Evolutionary conservation across 2,888 invertebrate genomes (phyloP), one percentile per base, ranked within the genome.

Genomic region (Perizoma affinitatum): DNA sequence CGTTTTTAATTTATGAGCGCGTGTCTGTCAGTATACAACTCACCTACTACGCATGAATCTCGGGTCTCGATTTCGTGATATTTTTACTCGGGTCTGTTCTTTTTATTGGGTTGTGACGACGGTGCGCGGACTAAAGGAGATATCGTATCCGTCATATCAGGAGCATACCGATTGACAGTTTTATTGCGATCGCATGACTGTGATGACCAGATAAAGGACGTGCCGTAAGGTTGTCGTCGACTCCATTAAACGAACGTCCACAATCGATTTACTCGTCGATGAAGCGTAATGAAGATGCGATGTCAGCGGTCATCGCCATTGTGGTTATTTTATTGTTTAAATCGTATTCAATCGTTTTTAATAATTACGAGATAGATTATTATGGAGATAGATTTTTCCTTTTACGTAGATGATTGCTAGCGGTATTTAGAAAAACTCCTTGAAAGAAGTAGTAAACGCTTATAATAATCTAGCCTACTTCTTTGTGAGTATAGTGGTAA

Each of bases 1-100:
- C 82, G 84, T 83, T 83, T 88, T 89, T 90, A 89, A 90, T 90
- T 90, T 89, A 90, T 86, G 83, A 86, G 76, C 79, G 77, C 74
- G 78, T 74, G 79, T 80, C 80, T 73, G 79, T 72, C 74, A 78
- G 73, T 75, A 78, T 76, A 76, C 76, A 78, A 69, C 74, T 69
- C 71, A 71, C 74, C 71, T 74, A 73, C 77, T 72, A 66, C 48
- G 72, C 75, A 69, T 62, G 57, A 65, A 70, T 54, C 58, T 67
- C 59, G 63, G 61, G 65, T 67, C 78, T 84, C 75, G 76, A 81
- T 84, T 83, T 82, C 81, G 80, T 83, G 82, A 79, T 79, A 76
- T 83, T 83, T 22, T 80, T 78, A 79, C 79, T n/a, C n/a, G n/a
- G n/a, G n/a, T n/a, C 75, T 72, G 61, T 70, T 71, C 75, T 80